Conservation (phyloP, 2,113 vertebrate genomes). For the Numida meleagris region DNA sequence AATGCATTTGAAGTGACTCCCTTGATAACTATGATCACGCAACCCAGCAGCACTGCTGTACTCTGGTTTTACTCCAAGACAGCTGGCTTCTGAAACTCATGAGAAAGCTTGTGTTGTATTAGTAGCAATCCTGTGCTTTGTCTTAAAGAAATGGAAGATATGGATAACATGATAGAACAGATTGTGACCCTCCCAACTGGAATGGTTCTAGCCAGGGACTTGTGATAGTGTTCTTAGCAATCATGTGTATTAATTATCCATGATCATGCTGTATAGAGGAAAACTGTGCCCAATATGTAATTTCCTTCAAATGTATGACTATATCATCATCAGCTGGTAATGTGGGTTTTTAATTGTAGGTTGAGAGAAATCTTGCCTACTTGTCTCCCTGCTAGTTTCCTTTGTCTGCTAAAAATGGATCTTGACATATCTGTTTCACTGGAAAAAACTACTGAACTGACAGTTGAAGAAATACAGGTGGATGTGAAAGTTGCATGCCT, state of each 20-base stretch:
- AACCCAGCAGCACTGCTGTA: neutral
- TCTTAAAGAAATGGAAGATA: slow-evolving; percentile 18
- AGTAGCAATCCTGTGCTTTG: neutral
- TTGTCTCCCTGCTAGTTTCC: neutral
- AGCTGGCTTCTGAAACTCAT: neutral
- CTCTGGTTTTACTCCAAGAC: neutral
- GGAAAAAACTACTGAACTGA: neutral
- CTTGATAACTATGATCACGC: neutral
- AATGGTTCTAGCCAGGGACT: neutral
- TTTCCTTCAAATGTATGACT: neutral
- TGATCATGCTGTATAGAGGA: neutral
- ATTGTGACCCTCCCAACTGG: slow-evolving; percentile 26
- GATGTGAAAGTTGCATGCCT: neutral
- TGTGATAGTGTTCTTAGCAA: neutral
- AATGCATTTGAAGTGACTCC: neutral
- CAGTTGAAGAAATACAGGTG: neutral
- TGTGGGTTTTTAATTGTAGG: neutral
- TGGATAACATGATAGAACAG: slow-evolving; percentile 43
- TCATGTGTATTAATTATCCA: neutral
- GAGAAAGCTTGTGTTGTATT: neutral
- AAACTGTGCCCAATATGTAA: neutral
- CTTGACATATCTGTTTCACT: neutral
- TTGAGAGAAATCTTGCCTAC: neutral
- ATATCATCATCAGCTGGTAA: neutral
- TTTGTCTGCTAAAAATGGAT: neutral